phyloP scores from a whole-genome alignment of 23 tunicate genomes.

The Pegea sp. region DNA sequence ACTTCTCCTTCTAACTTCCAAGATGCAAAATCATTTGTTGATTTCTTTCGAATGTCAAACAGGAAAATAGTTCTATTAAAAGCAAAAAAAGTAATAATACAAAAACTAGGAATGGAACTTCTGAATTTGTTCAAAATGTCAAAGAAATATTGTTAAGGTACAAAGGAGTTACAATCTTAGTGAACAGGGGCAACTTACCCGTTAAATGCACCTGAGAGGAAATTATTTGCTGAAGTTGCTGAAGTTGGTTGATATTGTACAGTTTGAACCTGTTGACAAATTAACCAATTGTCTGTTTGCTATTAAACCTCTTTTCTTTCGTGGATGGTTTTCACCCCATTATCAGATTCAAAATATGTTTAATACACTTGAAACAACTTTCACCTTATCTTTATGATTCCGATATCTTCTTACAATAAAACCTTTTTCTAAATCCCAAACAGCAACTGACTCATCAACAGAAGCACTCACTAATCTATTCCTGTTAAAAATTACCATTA shows the following conservation, averaged over 20 bases:
- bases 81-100: too few species aligned
- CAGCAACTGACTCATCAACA: conserved; percentile 56
- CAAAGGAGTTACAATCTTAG: too few species aligned
- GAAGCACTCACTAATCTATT: conserved; percentile 41
- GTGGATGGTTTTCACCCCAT: too few species aligned
- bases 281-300: too few species aligned
- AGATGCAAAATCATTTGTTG: not conserved
- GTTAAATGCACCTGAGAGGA: conserved; percentile 62
- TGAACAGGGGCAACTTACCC: too few species aligned
- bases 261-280: conserved; percentile 68
- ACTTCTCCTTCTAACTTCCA: conserved; percentile 38
- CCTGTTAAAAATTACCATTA: not conserved
- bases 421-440: conserved; percentile 59
- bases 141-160: too few species aligned
- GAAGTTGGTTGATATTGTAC: conserved; percentile 32
- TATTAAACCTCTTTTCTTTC: too few species aligned
- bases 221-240: not conserved
- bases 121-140: too few species aligned
- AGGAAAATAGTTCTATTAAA: not conserved
- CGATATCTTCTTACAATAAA: conserved; percentile 6
- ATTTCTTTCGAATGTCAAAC: not conserved
- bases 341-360: too few species aligned
- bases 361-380: too few species aligned
- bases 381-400: conserved; percentile 33
- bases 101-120: too few species aligned